Percentiles rank a stretch among this genome's conserved stretches.
Evolutionary conservation across 37 sponge, comb jelly and placozoan genomes (phyloP).

Genomic region (Diacarnus erythraeanus): DNA sequence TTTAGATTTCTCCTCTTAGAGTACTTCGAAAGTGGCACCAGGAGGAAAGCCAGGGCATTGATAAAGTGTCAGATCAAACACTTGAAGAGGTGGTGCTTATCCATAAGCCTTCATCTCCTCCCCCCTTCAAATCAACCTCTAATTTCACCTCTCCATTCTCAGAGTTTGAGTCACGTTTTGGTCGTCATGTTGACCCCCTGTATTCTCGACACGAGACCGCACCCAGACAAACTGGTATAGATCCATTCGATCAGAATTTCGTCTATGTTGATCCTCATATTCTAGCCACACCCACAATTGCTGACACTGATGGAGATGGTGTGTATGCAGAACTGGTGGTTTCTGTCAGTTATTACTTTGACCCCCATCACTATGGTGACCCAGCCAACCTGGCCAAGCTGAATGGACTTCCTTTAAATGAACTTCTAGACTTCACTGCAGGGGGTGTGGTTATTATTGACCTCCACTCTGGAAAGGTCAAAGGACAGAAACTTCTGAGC

Average conservation of each 20-base stretch:
- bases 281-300: conserved; percentile 64
- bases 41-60: neutral
- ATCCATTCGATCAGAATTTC: conserved; percentile 13
- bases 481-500: conserved; percentile 47
- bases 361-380: conserved; percentile 58
- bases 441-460: conserved; percentile 59
- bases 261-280: conserved; percentile 77
- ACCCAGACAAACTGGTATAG: conserved; percentile 40
- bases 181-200: conserved; percentile 52
- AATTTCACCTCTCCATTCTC: conserved; percentile 32
- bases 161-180: conserved; percentile 47
- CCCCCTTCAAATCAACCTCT: neutral
- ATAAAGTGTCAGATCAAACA: conserved; percentile 27
- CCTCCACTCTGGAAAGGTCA: conserved; percentile 40
- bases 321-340: conserved; percentile 50
- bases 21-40: conserved; percentile 54
- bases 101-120: no score
- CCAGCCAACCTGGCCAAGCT: conserved; percentile 2
- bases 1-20: conserved; percentile 65
- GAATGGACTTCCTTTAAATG: conserved; percentile 17
- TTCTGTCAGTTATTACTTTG: conserved; percentile 76
- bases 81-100: neutral
- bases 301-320: conserved; percentile 70
- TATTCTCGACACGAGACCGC: conserved; percentile 45
- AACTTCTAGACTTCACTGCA: conserved; percentile 56